Conservation (phyloP, 53 echinoderm and acorn worm genomes). For the Holothuria scabra region DNA sequence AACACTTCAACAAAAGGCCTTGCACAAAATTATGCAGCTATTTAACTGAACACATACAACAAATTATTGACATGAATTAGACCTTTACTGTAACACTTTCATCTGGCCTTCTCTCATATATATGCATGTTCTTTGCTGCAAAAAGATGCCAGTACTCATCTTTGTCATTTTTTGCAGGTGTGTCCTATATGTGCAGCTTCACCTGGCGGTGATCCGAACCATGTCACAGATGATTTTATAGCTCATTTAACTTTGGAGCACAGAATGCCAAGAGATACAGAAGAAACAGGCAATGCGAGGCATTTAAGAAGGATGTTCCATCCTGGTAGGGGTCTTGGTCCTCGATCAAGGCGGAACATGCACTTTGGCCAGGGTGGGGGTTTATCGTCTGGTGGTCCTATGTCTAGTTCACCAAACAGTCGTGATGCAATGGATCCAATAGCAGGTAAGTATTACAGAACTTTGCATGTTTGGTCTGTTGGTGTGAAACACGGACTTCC, state of each 20-base stretch:
- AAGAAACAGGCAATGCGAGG: conserved; percentile 94
- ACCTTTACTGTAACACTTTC: too few relatives aligned
- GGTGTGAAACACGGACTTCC: too few relatives aligned
- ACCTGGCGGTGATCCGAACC: conserved; percentile 95
- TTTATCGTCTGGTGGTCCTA: conserved; percentile 78
- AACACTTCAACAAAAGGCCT: too few relatives aligned
- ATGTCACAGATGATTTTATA: conserved; percentile 98
- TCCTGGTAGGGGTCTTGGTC: conserved; percentile 93
- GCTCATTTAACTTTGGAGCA: conserved; percentile 98
- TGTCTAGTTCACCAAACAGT: conserved; percentile 94
- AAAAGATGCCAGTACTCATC: not conserved
- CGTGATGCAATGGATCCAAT: conserved; percentile 99
- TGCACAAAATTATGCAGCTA: too few relatives aligned
- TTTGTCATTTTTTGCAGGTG: conserved; percentile 59
- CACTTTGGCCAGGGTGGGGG: conserved; percentile 94
- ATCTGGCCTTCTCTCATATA: too few relatives aligned
- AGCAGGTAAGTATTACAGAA: conserved; percentile 68
- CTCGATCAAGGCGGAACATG: conserved; percentile 94
- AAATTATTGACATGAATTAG: too few relatives aligned
- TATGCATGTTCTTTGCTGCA: too few relatives aligned
- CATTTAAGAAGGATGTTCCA: conserved; percentile 99
- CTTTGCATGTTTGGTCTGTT: too few relatives aligned
- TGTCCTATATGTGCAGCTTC: conserved; percentile 99
- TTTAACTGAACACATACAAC: too few relatives aligned
- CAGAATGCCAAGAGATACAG: conserved; percentile 91